These are phyloP conservation scores for Drosophila pectinifera DNA, from an alignment of 1,140 invertebrate species.

Conservation along the genomic window DNA sequence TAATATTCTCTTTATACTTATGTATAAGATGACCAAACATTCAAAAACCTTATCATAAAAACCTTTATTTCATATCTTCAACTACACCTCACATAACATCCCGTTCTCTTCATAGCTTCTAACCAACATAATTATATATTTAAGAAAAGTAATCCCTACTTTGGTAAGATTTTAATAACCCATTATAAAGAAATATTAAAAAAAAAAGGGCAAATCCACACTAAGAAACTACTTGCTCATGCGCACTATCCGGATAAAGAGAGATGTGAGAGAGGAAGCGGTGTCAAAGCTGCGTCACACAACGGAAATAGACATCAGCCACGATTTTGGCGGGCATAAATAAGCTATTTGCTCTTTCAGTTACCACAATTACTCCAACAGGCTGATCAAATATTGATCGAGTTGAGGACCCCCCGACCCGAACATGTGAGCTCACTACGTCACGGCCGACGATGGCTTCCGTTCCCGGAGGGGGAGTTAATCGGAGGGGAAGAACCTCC, in stretches of 20 bases:
- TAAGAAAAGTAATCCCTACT: background rate
- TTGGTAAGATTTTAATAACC: background rate
- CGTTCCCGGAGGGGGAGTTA: slow-evolving; percentile 26
- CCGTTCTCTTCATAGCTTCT: no score
- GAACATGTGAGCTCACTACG: slow-evolving; percentile 51
- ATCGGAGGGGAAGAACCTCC: slow-evolving; percentile 37
- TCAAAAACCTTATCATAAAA: background rate
- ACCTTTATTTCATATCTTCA: background rate
- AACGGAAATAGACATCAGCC: slow-evolving; percentile 59
- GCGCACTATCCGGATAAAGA: slow-evolving; percentile 17
- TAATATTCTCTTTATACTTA: background rate
- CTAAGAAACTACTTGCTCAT: slow-evolving; percentile 1
- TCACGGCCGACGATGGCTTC: slow-evolving; percentile 35
- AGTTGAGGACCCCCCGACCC: slow-evolving; percentile 25
- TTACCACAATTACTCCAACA: slow-evolving; percentile 75
- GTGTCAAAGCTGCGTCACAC: slow-evolving; percentile 50
- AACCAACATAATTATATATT: background rate
- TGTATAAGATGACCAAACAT: background rate
- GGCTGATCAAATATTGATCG: slow-evolving; percentile 71
- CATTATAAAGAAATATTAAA: background rate
- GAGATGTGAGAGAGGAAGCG: slow-evolving; percentile 7
- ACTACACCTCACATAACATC: no score
- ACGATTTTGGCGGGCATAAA: slow-evolving; percentile 55
- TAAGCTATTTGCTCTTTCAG: slow-evolving; percentile 59
- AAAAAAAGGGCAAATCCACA: background rate